Evolutionary conservation across 2,113 vertebrate species (phyloP), one percentile per base, ranked within the genome.

Genomic region (Petrocephalus microphthalmus): DNA sequence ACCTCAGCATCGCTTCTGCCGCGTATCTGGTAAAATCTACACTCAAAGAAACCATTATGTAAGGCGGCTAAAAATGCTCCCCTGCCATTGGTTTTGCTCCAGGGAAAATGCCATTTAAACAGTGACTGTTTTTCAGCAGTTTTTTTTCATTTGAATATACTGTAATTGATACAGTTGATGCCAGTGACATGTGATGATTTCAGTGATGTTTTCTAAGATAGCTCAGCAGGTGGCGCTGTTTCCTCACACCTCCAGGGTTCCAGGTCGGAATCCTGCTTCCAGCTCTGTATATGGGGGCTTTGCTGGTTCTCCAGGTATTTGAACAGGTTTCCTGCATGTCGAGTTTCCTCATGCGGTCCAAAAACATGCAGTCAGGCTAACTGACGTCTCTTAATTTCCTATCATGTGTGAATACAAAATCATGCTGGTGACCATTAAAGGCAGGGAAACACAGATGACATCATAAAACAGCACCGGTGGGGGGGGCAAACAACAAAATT

Each of bases 11-110:
- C 19, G 33, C 33, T 19, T 83, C 19, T 83, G 20, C 2, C 45
- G 42, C 20, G 81, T 49, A 83, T 83, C 45, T 83, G 33, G 45
- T 49, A 20, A 83, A 83, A 83, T 49, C 10, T 81, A 17, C 29
- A 81, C 29, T 37, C 74, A 81, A 45, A 81, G 33, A 83, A 83
- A 10, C 45, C 45, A 83, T 83, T 83, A 83, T 83, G 81, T 83
- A 83, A 83, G 81, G 22, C n/a, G 49, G 42, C 7, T 83, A 83
- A 49, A 83, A 49, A 49, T n/a, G 10, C 42, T 47, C 81, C 45
- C 37, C 3, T 13, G 20, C 37, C 42, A 47, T 83, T 83, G 42
- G n/a, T 45, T 83, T 49, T 10, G 3, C 20, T 49, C 45, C 42
- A 83, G 45, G 45, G 19, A 83, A 82, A 83, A 83, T 83, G 81